Conservation (phyloP, 2,113 vertebrate species). For the Sprattus sprattus region DNA sequence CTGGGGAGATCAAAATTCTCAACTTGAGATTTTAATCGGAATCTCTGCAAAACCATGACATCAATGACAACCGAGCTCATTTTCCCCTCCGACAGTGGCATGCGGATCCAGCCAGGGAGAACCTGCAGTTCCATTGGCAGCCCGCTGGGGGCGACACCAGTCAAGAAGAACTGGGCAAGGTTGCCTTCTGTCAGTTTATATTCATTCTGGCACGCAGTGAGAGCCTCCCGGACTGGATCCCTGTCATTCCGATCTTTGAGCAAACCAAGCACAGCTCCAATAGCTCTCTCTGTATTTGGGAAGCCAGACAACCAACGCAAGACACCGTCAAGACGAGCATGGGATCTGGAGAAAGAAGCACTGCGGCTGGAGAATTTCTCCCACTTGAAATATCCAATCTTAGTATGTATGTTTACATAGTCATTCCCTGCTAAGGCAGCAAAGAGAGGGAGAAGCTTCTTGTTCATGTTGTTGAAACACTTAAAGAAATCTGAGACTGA, state of each 20-base stretch:
- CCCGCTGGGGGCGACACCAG: conserved; percentile 40
- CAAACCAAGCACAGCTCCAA: conserved; percentile 61
- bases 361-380: conserved; percentile 48
- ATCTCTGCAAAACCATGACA: conserved; percentile 65
- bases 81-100: conserved; percentile 64
- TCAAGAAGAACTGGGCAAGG: conserved; percentile 72
- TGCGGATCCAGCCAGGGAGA: conserved; percentile 71
- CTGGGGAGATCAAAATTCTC: conserved; percentile 67
- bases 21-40: conserved; percentile 66
- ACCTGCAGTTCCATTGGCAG: conserved; percentile 42
- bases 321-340: conserved; percentile 63
- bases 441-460: conserved; percentile 75
- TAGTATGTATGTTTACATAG: conserved; percentile 54
- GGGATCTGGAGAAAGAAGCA: neutral
- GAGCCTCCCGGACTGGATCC: conserved; percentile 37
- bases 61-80: conserved; percentile 69
- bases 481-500: conserved; percentile 65
- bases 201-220: conserved; percentile 67
- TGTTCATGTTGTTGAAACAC: conserved; percentile 60
- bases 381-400: conserved; percentile 40
- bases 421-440: conserved; percentile 81
- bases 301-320: conserved; percentile 77
- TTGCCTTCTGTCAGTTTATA: conserved; percentile 64
- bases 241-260: conserved; percentile 46
- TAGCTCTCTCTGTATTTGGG: conserved; percentile 51